Percentiles rank a stretch among this genome's conserved stretches.
phyloP scores from a whole-genome alignment of 1,140 invertebrate species.

The Drosophila orosa region DNA sequence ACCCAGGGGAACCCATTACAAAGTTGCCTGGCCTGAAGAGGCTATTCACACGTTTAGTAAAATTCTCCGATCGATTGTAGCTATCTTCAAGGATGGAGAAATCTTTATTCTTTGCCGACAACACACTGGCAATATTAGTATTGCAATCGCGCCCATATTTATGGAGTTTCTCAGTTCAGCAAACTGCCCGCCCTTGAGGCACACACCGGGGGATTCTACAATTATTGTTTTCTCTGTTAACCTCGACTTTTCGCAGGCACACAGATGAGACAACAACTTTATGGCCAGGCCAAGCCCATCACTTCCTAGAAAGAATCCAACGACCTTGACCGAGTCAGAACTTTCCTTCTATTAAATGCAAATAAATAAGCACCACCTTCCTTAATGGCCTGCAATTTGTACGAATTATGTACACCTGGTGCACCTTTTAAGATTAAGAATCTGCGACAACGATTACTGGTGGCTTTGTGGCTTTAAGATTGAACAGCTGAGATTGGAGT shows the following conservation, averaged over 20 bases:
- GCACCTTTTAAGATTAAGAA: slow-evolving; percentile 19
- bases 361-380: slow-evolving; percentile 26
- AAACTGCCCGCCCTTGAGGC: slow-evolving; percentile 30
- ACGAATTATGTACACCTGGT: slow-evolving; percentile 22
- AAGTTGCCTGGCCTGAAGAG: slow-evolving; percentile 10
- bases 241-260: slow-evolving; percentile 50
- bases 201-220: slow-evolving; percentile 26
- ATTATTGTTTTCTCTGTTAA: slow-evolving; percentile 33
- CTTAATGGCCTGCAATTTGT: slow-evolving; percentile 52
- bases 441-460: slow-evolving; percentile 27
- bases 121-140: slow-evolving; percentile 2
- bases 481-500: slow-evolving; percentile 10
- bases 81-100: slow-evolving; percentile 22
- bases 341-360: background rate
- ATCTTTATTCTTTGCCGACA: slow-evolving; percentile 16
- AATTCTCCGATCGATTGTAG: slow-evolving; percentile 5
- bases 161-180: slow-evolving; percentile 25
- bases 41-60: slow-evolving; percentile 19
- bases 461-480: slow-evolving; percentile 13
- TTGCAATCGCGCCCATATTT: slow-evolving; percentile 35
- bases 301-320: slow-evolving; percentile 13
- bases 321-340: slow-evolving; percentile 57
- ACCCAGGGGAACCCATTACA: slow-evolving; percentile 6
- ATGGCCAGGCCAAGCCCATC: slow-evolving; percentile 40
- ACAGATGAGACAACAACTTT: slow-evolving; percentile 38